phyloP scores from a whole-genome alignment of 1,140 invertebrate genomes.

The Meloidogyne hapla region DNA sequence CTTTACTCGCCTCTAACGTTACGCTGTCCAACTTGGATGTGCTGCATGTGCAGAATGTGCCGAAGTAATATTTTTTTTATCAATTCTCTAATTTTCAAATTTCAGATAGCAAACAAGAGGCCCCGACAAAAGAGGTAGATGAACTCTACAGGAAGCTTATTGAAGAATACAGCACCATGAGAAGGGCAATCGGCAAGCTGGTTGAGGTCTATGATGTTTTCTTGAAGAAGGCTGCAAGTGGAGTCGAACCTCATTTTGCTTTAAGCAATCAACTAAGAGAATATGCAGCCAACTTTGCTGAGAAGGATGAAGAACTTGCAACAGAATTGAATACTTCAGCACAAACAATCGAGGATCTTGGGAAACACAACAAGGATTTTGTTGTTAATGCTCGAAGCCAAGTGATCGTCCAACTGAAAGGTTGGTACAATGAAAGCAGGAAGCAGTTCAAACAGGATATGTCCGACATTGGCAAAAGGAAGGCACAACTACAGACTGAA shows the following conservation, averaged over 20 bases:
- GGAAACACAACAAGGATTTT: background rate
- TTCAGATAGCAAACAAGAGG: background rate
- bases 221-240: conserved; percentile 1
- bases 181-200: background rate
- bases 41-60: background rate
- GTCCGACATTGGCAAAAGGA: conserved; percentile 2
- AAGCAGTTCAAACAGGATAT: background rate
- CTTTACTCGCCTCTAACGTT: background rate
- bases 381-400: background rate
- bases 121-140: background rate
- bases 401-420: background rate
- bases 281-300: background rate
- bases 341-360: background rate
- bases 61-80: background rate
- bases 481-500: background rate
- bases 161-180: background rate
- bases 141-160: background rate
- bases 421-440: conserved; percentile 1
- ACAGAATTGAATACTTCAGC: background rate
- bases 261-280: background rate
- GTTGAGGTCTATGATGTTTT: conserved; percentile 6
- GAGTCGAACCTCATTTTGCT: background rate
- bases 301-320: background rate
- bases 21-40: background rate
- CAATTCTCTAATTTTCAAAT: background rate